Evolutionary conservation across 2,113 vertebrate genomes (phyloP).

Genomic region (Actinemys pallida): DNA sequence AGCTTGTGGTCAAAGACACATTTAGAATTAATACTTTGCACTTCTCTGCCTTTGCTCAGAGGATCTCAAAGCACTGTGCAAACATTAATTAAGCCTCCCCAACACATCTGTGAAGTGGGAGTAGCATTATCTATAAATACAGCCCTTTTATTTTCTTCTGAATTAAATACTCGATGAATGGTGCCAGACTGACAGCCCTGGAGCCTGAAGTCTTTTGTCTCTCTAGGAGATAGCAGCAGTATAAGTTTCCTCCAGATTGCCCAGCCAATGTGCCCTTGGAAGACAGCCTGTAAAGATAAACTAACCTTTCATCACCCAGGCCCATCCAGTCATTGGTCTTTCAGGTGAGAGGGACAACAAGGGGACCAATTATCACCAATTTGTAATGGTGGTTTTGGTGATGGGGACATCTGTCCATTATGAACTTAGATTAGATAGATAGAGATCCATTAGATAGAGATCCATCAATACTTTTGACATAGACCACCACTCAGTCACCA

Average conservation of each 20-base stretch:
- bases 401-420: conserved; percentile 21
- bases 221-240: not conserved
- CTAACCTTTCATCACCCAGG: not conserved
- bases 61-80: conserved; percentile 50
- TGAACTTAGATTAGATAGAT: not conserved
- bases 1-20: conserved; percentile 52
- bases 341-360: conserved; percentile 51
- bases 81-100: conserved; percentile 45
- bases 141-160: not conserved
- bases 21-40: conserved; percentile 71
- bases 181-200: conserved; percentile 37
- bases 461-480: conserved; percentile 19
- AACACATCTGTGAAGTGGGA: conserved; percentile 45
- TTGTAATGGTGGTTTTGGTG: conserved; percentile 43
- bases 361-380: conserved; percentile 31
- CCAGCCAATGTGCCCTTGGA: conserved; percentile 38
- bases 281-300: conserved; percentile 19
- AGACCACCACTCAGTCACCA: conserved; percentile 29
- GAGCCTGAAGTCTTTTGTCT: not conserved
- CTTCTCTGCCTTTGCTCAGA: conserved; percentile 70
- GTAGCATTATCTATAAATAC: conserved; percentile 53
- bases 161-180: conserved; percentile 59
- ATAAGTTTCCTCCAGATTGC: not conserved
- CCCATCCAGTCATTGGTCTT: conserved; percentile 35
- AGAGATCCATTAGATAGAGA: conserved; percentile 31